Evolutionary conservation across 1,140 invertebrate species (phyloP).

Genomic region (Atta colombica): DNA sequence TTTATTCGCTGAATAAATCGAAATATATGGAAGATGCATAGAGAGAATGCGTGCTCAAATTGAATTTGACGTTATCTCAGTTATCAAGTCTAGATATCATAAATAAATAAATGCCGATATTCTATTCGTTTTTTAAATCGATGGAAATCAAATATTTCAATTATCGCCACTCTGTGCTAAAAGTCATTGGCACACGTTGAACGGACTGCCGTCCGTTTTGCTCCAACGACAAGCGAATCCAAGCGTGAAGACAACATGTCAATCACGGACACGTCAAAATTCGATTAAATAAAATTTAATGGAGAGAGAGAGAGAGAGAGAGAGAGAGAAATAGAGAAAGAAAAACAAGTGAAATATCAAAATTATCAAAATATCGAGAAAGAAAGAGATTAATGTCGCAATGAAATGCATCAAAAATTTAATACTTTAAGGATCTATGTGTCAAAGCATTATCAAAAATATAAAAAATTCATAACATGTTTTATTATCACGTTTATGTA

Average conservation of each 20-base stretch:
- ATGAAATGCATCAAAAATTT: constrained; percentile 12
- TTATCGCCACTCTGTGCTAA: constrained; percentile 26
- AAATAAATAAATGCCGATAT: constrained; percentile 50
- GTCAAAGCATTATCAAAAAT: too few species aligned
- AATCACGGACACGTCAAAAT: constrained; percentile 12
- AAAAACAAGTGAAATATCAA: background rate
- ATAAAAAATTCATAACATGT: too few species aligned
- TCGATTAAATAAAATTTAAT: constrained; percentile 38
- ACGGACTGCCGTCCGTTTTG: constrained; percentile 3
- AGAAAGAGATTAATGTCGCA: background rate
- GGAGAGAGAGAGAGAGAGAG: background rate
- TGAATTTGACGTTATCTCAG: background rate
- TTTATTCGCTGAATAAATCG: constrained; percentile 1
- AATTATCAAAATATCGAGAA: background rate
- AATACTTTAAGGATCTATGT: background rate
- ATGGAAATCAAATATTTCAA: constrained; percentile 12
- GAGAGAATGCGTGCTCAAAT: background rate
- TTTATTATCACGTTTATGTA: too few species aligned
- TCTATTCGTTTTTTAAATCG: background rate
- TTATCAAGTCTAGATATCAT: background rate
- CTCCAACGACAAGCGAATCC: constrained; percentile 10
- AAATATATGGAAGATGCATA: background rate
- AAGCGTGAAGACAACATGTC: background rate
- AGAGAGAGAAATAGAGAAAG: background rate
- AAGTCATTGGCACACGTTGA: constrained; percentile 32